Evolutionary conservation across 2,113 vertebrate genomes (phyloP).

Genomic region (Pyrgilauda ruficollis): DNA sequence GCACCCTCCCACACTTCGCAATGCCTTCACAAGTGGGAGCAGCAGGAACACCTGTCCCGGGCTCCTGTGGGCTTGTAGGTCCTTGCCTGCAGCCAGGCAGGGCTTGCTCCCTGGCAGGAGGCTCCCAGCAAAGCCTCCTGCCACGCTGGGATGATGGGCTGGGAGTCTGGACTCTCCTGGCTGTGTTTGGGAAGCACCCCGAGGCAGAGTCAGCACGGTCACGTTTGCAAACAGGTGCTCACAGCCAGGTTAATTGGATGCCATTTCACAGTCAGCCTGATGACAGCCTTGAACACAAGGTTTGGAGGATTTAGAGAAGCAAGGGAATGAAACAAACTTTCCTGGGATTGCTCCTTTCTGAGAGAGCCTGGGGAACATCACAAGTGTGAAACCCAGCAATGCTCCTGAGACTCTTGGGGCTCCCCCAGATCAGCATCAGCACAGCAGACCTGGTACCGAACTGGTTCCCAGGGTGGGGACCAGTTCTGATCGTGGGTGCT

Average conservation of each 20-base stretch:
- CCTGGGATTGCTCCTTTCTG: not conserved
- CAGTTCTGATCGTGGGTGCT: not conserved
- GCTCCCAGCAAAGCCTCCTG: not conserved
- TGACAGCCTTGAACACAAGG: not conserved
- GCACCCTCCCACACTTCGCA: not conserved
- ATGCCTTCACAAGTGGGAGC: not conserved
- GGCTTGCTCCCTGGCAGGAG: not conserved
- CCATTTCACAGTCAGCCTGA: not conserved
- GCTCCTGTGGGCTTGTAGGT: not conserved
- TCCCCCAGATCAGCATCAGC: not conserved
- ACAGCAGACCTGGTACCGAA: not conserved
- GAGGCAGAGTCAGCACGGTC: not conserved
- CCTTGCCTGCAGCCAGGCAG: not conserved
- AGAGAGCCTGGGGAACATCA: accelerated
- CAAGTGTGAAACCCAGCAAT: not conserved
- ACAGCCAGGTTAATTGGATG: not conserved
- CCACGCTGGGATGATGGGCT: not conserved
- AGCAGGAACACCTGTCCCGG: constrained; percentile 2
- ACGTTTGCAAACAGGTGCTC: not conserved
- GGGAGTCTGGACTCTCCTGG: not conserved
- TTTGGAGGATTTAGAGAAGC: not conserved
- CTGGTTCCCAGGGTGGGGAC: too few relatives aligned
- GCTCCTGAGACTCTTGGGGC: too few relatives aligned
- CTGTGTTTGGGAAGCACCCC: not conserved
- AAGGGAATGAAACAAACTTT: not conserved